Evolutionary conservation across 2,113 vertebrate genomes (phyloP).

Genomic region (Rafetus swinhoei): DNA sequence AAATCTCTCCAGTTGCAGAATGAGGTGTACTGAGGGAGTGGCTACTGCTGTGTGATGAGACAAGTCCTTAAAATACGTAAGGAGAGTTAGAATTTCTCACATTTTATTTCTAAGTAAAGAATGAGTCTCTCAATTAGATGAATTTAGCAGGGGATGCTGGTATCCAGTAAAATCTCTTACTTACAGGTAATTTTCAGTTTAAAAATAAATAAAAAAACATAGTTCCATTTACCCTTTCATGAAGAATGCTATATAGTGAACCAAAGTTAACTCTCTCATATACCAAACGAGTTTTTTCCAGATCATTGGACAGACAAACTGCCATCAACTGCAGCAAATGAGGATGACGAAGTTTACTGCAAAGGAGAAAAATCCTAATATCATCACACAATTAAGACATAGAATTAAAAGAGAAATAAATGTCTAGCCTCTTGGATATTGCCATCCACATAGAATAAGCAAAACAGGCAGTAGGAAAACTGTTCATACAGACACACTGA

Average conservation of each 20-base stretch:
- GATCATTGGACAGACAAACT: slow-evolving; percentile 77
- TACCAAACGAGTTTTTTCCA: slow-evolving; percentile 77
- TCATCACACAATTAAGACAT: neutral
- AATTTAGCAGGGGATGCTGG: neutral
- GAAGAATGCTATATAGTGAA: slow-evolving; percentile 81
- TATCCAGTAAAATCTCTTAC: neutral
- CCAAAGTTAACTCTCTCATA: slow-evolving; percentile 81
- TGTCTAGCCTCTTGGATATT: neutral
- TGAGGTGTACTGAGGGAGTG: neutral
- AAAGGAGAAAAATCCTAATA: neutral
- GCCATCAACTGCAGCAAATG: slow-evolving; percentile 82
- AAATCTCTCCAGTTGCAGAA: neutral
- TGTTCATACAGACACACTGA: rapidly evolving
- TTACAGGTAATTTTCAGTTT: neutral
- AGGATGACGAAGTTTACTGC: slow-evolving; percentile 80
- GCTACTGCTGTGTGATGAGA: too few relatives aligned
- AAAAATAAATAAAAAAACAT: neutral
- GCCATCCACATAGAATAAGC: neutral
- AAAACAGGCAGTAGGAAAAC: neutral
- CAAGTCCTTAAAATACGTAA: rapidly evolving
- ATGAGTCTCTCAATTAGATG: neutral
- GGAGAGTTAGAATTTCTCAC: neutral
- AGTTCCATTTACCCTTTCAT: slow-evolving; percentile 75
- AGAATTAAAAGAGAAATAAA: neutral
- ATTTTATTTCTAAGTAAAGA: neutral